Evolutionary conservation across 2,113 vertebrate genomes (phyloP), one percentile per base, ranked within the genome.

Genomic region (Trichomycterus rosablanca): DNA sequence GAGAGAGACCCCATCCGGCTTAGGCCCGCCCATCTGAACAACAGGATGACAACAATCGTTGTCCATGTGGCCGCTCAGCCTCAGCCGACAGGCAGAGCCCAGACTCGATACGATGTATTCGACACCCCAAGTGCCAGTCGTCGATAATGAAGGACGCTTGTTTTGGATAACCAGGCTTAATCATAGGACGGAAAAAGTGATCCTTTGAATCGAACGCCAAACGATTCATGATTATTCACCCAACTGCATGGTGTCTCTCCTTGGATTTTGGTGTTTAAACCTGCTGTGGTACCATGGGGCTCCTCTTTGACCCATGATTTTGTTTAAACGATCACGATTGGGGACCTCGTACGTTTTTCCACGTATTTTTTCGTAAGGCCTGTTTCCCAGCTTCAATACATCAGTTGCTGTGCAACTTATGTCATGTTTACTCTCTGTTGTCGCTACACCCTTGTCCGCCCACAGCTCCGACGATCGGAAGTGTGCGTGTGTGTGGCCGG

Each of bases 341-440:
- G n/a, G n/a, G n/a, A n/a, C n/a, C n/a, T n/a, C n/a, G n/a, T n/a
- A n/a, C n/a, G n/a, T n/a, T n/a, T n/a, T n/a, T n/a, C n/a, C n/a
- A n/a, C n/a, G n/a, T n/a, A n/a, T n/a, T n/a, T n/a, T n/a, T n/a
- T n/a, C n/a, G n/a, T 75, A 76, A 76, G 2, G 55, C 66, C 73
- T 74, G 48, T 75, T 77, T 80, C 67, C 76, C 62, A 9, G 40
- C 52, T 65, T 63, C 64, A 72, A 56, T 63, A 66, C 77, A 77
- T 73, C 73, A 73, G 68, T 71, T 70, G 71, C 66, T 70, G 71
- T 44, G 44, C 35, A 68, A 64, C 70, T 76, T 74, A 58, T 75
- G 63, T 74, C 72, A 52, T 75, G 74, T 72, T 79, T 77, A 75
- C 68, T 74, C 54, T 68, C 35, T 59, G 73, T 74, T 74, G 73